Evolutionary conservation across 2,113 vertebrate genomes (phyloP).

Genomic region (Larimichthys polyactis): DNA sequence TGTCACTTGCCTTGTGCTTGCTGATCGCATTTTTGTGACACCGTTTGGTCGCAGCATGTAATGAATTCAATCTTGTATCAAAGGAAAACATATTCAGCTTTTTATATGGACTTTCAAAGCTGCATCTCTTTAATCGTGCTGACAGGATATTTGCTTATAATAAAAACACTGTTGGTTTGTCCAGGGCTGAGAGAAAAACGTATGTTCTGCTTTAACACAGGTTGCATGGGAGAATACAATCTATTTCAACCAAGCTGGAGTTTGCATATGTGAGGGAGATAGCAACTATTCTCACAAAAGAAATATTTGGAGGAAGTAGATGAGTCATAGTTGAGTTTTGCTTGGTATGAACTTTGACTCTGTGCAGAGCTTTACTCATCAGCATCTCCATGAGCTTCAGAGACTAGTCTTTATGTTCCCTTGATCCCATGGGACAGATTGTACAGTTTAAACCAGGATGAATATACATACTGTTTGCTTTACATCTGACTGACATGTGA

Average conservation of each 20-base stretch:
- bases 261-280: not conserved
- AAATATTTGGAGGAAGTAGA: not conserved
- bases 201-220: not conserved
- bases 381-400: conserved; percentile 12
- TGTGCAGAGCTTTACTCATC: not conserved
- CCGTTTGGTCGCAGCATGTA: not conserved
- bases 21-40: not conserved
- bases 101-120: not conserved
- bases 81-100: not conserved
- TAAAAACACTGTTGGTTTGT: not conserved
- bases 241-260: not conserved
- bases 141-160: not conserved
- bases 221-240: not conserved
- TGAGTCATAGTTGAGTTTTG: not conserved
- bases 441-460: not conserved
- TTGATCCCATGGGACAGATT: not conserved
- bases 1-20: not conserved
- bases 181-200: not conserved
- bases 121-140: not conserved
- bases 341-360: not conserved
- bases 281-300: not conserved
- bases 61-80: not conserved
- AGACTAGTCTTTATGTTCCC: not conserved
- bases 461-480: not conserved
- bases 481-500: not conserved